Base-by-base conservation (phyloP, 2,797 vertebrate genomes). In the Sebastiscus albofasciatus region DNA sequence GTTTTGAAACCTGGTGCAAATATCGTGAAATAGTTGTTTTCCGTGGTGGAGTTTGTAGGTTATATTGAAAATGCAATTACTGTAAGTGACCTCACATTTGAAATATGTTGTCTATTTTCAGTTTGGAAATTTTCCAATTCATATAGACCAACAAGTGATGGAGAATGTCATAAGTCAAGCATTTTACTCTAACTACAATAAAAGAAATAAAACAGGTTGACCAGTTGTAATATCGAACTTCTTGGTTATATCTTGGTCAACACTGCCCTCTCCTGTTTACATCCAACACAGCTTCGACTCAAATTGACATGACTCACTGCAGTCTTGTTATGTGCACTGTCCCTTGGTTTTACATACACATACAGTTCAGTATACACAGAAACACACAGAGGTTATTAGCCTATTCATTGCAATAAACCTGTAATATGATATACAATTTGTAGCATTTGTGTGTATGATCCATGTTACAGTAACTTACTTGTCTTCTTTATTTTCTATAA, bases 181-280 rank as follows among this genome's bases (percentile, higher is more conserved):
- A 20, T 58, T 72, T 67, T 20, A 4, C 0, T 52, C 18, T 20
- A 18, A 64, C 3, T 6, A 26, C 46, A 73, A 13, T 36, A 5
- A 68, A 75, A 31, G 39, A 60, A 52, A 52, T 54, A 10, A 18
- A 76, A 27, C 42, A 1, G 20, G 22, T 24, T 71, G 14, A 26
- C 1, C 4, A 4, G 6, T 75, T 39, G 2, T 12, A 6, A 24
- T 22, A 4, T 4, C 8, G 34, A 29, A 7, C 8, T 54, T 46
- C 8, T 65, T 46, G 3, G 1, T 31, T 56, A 77, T 85, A 56
- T 10, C 49, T 91, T 92, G 77, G 75, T 71, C 87, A 91, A 90
- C 70, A 92, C 90, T 94, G 93, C 91, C 93, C 90, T 91, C 93
- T 92, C 73, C 79, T 93, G 93, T 80, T 80, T 6, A 52, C 4